These are phyloP conservation scores for Chironex yamaguchii DNA, from an alignment of 30 jellyfish, hydroid and myxozoan genomes.

Conservation along the genomic window DNA sequence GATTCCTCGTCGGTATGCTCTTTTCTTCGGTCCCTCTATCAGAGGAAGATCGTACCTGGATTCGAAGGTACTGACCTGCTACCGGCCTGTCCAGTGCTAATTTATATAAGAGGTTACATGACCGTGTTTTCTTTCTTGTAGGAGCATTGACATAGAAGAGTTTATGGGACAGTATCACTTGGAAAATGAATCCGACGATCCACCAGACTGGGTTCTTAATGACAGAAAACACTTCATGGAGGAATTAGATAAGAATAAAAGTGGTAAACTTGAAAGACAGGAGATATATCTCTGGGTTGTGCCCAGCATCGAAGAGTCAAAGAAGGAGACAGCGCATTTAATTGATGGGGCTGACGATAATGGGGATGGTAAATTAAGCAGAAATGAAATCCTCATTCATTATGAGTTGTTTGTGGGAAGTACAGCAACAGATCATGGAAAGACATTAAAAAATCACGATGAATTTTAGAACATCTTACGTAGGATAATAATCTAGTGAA, in stretches of 20 bases:
- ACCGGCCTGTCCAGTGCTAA: no score
- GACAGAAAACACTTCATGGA: slow-evolving; percentile 90
- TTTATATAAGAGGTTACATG: no score
- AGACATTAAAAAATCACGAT: slow-evolving; percentile 67
- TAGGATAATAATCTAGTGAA: no score
- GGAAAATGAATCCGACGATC: slow-evolving; percentile 78
- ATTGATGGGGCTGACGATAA: slow-evolving; percentile 92
- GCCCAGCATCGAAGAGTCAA: slow-evolving; percentile 77
- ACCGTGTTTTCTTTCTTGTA: slow-evolving; percentile 14
- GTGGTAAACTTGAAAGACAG: slow-evolving; percentile 66
- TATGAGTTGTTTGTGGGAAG: slow-evolving; percentile 92
- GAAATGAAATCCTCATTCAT: slow-evolving; percentile 83
- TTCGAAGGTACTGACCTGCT: no score
- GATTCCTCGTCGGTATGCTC: no score
- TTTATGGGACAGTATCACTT: slow-evolving; percentile 93
- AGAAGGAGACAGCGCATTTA: slow-evolving; percentile 79
- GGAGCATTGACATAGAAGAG: slow-evolving; percentile 79
- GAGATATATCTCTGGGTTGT: slow-evolving; percentile 89
- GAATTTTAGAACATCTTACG: slow-evolving; percentile 48
- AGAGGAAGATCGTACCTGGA: no score
- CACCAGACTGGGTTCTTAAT: slow-evolving; percentile 93
- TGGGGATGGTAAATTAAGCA: slow-evolving; percentile 74
- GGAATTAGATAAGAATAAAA: slow-evolving; percentile 76
- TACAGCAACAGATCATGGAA: slow-evolving; percentile 97
- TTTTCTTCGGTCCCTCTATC: no score